Evolutionary conservation across 1,140 invertebrate genomes (phyloP).

Genomic region (honey bee (Apis mellifera)): DNA sequence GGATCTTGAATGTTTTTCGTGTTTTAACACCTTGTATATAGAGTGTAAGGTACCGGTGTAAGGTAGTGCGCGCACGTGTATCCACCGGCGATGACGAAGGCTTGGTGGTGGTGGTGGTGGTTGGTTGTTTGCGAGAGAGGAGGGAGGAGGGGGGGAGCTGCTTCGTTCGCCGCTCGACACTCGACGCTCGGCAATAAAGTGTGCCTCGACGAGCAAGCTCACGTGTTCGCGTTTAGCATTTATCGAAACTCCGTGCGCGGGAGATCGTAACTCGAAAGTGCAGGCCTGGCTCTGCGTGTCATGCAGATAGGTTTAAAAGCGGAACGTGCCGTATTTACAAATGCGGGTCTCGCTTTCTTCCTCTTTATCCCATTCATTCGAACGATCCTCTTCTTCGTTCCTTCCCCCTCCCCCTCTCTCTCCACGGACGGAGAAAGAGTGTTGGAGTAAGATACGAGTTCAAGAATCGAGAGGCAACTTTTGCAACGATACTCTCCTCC

Average conservation of each 20-base stretch:
- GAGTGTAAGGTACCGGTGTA: background rate
- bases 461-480: constrained; percentile 37
- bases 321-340: constrained; percentile 80
- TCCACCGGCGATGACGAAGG: constrained; percentile 16
- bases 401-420: background rate
- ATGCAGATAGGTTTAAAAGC: constrained; percentile 81
- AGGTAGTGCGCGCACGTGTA: constrained; percentile 36
- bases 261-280: constrained; percentile 79
- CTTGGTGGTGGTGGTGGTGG: constrained; percentile 15
- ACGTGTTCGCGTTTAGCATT: constrained; percentile 81
- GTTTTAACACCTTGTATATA: too few relatives aligned
- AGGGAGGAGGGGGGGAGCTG: constrained; percentile 25
- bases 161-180: constrained; percentile 42
- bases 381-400: background rate
- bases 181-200: constrained; percentile 73
- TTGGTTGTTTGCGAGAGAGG: constrained; percentile 53
- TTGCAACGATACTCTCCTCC: constrained; percentile 12
- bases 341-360: constrained; percentile 64
- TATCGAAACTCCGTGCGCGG: constrained; percentile 77
- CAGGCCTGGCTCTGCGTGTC: constrained; percentile 75
- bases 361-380: background rate
- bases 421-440: background rate
- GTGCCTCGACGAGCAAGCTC: constrained; percentile 78
- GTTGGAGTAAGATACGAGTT: constrained; percentile 4
- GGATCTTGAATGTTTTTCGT: too few relatives aligned